Base-by-base conservation (phyloP, 2,888 invertebrate genomes). In the Crossocerus cetratus region DNA sequence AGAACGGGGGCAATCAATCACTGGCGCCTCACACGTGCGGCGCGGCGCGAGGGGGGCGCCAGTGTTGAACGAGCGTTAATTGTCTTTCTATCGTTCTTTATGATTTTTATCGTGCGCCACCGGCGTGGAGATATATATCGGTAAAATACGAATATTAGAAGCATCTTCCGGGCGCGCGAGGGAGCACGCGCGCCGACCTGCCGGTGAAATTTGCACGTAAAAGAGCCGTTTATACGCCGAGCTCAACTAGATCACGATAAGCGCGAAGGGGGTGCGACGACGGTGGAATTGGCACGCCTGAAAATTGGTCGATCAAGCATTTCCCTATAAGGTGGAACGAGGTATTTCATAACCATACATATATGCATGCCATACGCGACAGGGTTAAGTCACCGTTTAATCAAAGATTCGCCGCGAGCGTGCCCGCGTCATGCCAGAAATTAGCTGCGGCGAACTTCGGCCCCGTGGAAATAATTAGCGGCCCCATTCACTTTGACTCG, bases 191-290 rank as follows among this genome's bases (percentile, higher is more conserved):
- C 23, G 32, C 32, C 32, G 11, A 49, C 49, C 16, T 49, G 49
- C 49, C 3, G 49, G 49, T 32, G 32, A 32, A 49, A 49, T 49
- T 49, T 49, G 14, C 49, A 16, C 49, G 49, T 49, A 49, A 49
- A 49, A 49, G 49, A 14, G 49, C 14, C 49, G 49, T 49, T 49
- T 49, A 49, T 49, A 49, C 32, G 32, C 3, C 32, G 32, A 32
- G 49, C 49, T 49, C 49, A 16, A 16, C 49, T 49, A 49, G 49
- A 49, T 49, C 49, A 49, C 49, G 49, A 49, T 49, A 49, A 49
- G 49, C 49, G 49, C 14, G 49, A 16, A 49, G n/a, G 49, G 16
- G n/a, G n/a, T 49, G 49, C 49, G 49, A 49, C 16, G 16, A 4
- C 16, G 49, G 16, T 16, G 49, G 49, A 49, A 49, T 49, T 49